phyloP scores from a whole-genome alignment of 2,888 invertebrate genomes.

The Pycnomerus fuliginosus region DNA sequence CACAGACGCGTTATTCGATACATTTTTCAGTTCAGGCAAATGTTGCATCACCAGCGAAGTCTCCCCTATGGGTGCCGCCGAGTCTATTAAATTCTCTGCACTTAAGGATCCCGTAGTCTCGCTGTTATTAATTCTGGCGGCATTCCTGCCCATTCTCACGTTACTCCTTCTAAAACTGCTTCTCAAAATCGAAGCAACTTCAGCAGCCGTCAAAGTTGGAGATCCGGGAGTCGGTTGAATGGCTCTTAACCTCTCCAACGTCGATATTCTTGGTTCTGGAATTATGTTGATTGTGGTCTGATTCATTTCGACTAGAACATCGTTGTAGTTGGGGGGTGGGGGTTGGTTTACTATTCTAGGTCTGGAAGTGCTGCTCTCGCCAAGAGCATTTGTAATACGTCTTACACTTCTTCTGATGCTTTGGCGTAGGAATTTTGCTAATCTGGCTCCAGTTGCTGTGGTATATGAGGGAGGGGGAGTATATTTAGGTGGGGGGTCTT shows the following conservation, averaged over 20 bases:
- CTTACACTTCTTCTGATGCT: constrained; percentile 79
- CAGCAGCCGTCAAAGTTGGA: constrained; percentile 57
- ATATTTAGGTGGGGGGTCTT: constrained; percentile 89
- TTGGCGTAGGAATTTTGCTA: constrained; percentile 72
- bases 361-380: constrained; percentile 49
- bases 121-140: constrained; percentile 39
- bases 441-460: constrained; percentile 83
- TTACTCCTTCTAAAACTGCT: constrained; percentile 59
- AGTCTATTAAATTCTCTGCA: constrained; percentile 62
- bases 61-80: constrained; percentile 60
- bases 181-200: constrained; percentile 59
- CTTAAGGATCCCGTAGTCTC: constrained; percentile 53
- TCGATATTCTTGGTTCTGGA: constrained; percentile 32
- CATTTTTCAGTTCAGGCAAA: constrained; percentile 34
- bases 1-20: constrained; percentile 48
- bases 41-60: constrained; percentile 49
- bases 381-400: constrained; percentile 60
- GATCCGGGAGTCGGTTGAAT: constrained; percentile 34
- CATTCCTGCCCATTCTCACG: constrained; percentile 36
- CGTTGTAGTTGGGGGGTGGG: constrained; percentile 64
- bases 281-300: constrained; percentile 43
- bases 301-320: constrained; percentile 64
- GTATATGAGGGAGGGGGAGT: constrained; percentile 92
- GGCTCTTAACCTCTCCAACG: constrained; percentile 40
- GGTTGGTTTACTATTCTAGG: constrained; percentile 43